Conservation (phyloP, 2,797 vertebrate species). For the Darevskia mixta region DNA sequence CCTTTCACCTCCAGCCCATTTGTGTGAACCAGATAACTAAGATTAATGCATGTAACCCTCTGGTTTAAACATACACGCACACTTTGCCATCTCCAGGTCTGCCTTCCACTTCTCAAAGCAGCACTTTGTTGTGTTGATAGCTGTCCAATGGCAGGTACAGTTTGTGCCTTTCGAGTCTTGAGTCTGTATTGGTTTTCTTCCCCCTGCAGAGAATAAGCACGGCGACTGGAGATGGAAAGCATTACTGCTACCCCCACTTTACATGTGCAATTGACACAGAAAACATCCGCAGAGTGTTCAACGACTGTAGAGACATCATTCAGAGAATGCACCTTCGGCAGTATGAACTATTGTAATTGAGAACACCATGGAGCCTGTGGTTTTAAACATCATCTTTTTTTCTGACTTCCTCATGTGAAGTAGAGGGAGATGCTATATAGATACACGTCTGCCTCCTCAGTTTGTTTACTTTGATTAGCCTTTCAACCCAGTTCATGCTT, state of each 20-base stretch:
- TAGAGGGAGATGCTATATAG: conserved; percentile 88
- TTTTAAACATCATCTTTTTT: conserved; percentile 80
- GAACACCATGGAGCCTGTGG: conserved; percentile 78
- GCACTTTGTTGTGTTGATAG: not conserved
- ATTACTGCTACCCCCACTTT: conserved; percentile 97
- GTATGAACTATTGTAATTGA: conserved; percentile 95
- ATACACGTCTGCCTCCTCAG: conserved; percentile 77
- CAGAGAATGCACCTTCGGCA: conserved; percentile 97
- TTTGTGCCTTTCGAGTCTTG: not conserved
- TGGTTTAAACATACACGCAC: not conserved
- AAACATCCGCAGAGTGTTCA: conserved; percentile 96
- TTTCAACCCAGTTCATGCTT: conserved; percentile 65
- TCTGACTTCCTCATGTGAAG: conserved; percentile 78
- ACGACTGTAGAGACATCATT: conserved; percentile 98
- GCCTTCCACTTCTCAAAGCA: not conserved
- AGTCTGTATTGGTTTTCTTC: not conserved
- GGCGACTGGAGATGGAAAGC: conserved; percentile 90
- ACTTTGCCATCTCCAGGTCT: not conserved
- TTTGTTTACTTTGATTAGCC: conserved; percentile 76
- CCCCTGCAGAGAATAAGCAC: conserved; percentile 92
- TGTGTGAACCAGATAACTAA: not conserved
- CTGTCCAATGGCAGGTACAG: accelerated
- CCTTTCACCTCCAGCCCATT: not conserved
- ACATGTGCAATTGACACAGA: conserved; percentile 96
- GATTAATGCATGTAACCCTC: not conserved